Evolutionary conservation across 2,888 invertebrate species (phyloP), one percentile per base, ranked within the genome.

Genomic region (Alcis repandata): DNA sequence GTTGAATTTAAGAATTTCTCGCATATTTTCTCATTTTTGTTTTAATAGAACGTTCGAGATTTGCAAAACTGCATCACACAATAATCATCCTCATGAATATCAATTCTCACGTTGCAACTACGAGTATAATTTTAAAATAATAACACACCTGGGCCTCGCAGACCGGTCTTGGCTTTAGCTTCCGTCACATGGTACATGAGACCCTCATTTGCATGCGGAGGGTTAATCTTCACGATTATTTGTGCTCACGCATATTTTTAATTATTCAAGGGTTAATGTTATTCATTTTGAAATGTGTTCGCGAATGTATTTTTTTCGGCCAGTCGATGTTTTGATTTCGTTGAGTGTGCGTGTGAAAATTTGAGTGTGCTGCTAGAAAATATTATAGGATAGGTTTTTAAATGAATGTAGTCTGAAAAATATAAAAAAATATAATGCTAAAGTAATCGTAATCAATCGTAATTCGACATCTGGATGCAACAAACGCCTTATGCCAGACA

Each of bases 251-350:
- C 90, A 90, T 91, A 91, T 91, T 91, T 92, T 91, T 93, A 93
- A 93, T 93, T 93, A 91, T 93, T 89, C 91, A 91, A 89, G 93
- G 93, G 92, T 91, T 89, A 91, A 92, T 90, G 80, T 91, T 88
- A 91, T 87, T 91, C 76, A 74, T 80, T 85, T 82, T 80, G 75
- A 84, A 88, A 78, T 80, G 83, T 82, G 36, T 33, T 45, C 82
- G 82, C 79, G 82, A 79, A 81, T 83, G 71, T 74, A 80, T 85
- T 87, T 86, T 85, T 83, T 81, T 78, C 68, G 72, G 72, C 87
- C 91, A 92, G 92, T 92, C 76, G 80, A 76, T 76, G 77, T 79
- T 85, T 78, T 87, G 79, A 72, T 82, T 83, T 82, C 73, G 88
- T 82, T 60, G 89, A 81, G 92, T 79, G 89, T 77, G 82, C 82